These are phyloP conservation scores for Temnothorax unifasciatus DNA, from an alignment of 2,888 invertebrate genomes.

Conservation along the genomic window DNA sequence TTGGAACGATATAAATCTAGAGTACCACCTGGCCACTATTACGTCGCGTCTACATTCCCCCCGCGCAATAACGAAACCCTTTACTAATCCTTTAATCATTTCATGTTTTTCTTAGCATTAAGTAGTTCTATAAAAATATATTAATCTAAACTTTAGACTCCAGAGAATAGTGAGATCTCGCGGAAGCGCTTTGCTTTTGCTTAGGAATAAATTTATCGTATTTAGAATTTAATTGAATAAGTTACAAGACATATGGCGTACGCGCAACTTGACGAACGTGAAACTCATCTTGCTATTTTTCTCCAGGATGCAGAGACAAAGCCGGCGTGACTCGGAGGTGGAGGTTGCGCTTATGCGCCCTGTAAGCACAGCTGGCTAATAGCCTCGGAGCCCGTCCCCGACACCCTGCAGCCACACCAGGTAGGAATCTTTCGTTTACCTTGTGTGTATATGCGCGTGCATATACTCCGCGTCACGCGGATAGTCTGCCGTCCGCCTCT, in stretches of 20 bases:
- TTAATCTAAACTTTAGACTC: not conserved
- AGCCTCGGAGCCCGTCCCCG: slow-evolving; percentile 83
- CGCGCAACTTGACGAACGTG: slow-evolving; percentile 19
- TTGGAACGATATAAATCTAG: slow-evolving; percentile 68
- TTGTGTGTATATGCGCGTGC: not conserved
- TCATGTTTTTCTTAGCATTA: slow-evolving; percentile 39
- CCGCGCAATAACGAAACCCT: slow-evolving; percentile 19
- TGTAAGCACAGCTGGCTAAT: slow-evolving; percentile 85
- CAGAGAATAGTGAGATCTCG: not conserved
- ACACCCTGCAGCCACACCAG: slow-evolving; percentile 83
- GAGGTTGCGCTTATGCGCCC: slow-evolving; percentile 85
- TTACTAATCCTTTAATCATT: not conserved
- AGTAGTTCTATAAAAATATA: slow-evolving; percentile 19
- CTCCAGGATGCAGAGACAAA: slow-evolving; percentile 84
- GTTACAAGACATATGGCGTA: not conserved
- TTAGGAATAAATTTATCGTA: slow-evolving; percentile 17
- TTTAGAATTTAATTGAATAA: slow-evolving; percentile 19
- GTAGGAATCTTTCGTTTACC: slow-evolving; percentile 68
- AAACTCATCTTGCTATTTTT: slow-evolving; percentile 70
- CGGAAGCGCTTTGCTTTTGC: not conserved
- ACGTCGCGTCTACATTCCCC: not conserved
- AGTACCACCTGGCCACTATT: slow-evolving; percentile 43
- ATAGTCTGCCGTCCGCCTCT: slow-evolving; percentile 4
- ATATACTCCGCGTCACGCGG: not conserved
- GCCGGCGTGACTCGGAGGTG: slow-evolving; percentile 83